phyloP scores from a whole-genome alignment of 2,888 invertebrate species.

The Drosophila stalkeri region DNA sequence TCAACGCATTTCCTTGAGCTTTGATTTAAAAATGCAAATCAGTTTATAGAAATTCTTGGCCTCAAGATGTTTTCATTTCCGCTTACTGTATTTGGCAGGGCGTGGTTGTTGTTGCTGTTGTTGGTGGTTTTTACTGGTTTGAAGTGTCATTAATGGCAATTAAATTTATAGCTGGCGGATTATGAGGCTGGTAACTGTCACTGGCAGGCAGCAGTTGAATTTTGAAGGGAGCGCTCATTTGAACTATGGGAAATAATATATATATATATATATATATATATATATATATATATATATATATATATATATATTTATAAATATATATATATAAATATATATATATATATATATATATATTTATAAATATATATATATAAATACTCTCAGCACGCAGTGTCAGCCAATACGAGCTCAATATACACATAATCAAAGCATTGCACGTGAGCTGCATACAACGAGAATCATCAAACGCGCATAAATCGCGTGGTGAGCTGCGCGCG shows the following conservation, averaged over 20 bases:
- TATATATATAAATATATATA: no score
- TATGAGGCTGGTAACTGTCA: slow-evolving; percentile 77
- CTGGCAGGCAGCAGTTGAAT: slow-evolving; percentile 38
- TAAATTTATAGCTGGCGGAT: slow-evolving; percentile 73
- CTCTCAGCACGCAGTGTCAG: neutral
- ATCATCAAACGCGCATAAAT: slow-evolving; percentile 34
- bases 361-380: no score
- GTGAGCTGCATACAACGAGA: slow-evolving; percentile 22
- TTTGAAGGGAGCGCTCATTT: slow-evolving; percentile 1
- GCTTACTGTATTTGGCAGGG: slow-evolving; percentile 60
- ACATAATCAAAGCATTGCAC: slow-evolving; percentile 5
- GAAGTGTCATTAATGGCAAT: slow-evolving; percentile 77
- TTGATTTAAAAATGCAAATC: slow-evolving; percentile 81
- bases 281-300: no score
- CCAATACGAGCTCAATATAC: neutral
- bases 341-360: no score
- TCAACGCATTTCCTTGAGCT: slow-evolving; percentile 51
- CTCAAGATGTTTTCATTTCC: slow-evolving; percentile 78
- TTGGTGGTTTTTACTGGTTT: slow-evolving; percentile 29
- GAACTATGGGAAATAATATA: slow-evolving; percentile 3
- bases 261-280: no score
- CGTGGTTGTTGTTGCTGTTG: slow-evolving; percentile 18
- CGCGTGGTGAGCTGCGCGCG: slow-evolving; percentile 7
- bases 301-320: no score
- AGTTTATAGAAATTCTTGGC: slow-evolving; percentile 63